A percentile compares a stretch with the other conserved stretches of the same genome.
phyloP scores from a whole-genome alignment of 2,888 invertebrate species.

The Latrodectus hesperus region DNA sequence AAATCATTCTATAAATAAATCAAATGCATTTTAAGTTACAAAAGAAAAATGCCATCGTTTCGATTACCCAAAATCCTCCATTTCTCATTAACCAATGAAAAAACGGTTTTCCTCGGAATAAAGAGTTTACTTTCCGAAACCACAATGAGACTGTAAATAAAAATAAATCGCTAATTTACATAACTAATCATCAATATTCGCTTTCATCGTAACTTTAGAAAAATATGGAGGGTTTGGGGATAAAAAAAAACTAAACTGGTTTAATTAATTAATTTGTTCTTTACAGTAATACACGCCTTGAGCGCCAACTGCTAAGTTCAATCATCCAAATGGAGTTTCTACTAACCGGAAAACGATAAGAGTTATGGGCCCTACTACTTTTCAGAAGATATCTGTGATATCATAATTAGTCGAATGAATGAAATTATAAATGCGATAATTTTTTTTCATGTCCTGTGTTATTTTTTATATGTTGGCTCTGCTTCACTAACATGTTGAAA shows the following conservation, averaged over 20 bases:
- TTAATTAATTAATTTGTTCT: conserved; percentile 53
- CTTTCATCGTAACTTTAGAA: neutral
- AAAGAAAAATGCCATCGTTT: too few relatives aligned
- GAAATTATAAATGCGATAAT: neutral
- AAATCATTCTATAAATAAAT: too few relatives aligned
- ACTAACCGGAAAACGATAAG: conserved; percentile 22
- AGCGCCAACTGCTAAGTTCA: neutral
- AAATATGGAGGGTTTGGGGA: neutral
- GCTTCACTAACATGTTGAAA: neutral
- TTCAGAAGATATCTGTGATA: conserved; percentile 28
- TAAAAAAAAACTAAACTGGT: conserved; percentile 21
- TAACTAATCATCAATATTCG: conserved; percentile 35
- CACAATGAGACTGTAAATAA: neutral
- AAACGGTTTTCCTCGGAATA: too few relatives aligned
- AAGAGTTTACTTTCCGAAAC: too few relatives aligned
- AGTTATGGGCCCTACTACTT: conserved; percentile 19
- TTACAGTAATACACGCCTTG: conserved; percentile 9
- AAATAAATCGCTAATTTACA: conserved; percentile 35
- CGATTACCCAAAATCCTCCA: too few relatives aligned
- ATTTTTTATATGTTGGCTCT: neutral
- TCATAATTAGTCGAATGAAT: conserved; percentile 31
- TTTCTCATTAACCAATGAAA: too few relatives aligned
- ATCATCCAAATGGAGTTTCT: conserved; percentile 42
- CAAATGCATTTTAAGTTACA: too few relatives aligned
- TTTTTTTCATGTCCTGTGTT: neutral